Base-by-base conservation (phyloP, 2,797 vertebrate species). In the Macropus fuliginosus region DNA sequence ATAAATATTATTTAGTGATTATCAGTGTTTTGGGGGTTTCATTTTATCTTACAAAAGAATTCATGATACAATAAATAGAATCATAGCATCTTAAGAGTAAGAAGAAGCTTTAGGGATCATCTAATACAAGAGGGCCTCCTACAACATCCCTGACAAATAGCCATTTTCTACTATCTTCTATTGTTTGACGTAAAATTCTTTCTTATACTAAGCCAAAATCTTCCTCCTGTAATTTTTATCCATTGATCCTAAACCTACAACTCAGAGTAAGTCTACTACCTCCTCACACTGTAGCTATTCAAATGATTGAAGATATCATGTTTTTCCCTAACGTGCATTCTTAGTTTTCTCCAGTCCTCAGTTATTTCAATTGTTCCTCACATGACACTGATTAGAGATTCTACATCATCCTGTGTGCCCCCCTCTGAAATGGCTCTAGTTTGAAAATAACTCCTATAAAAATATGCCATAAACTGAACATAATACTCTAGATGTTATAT, bases 171-270 rank as follows among this genome's bases (percentile, higher is more conserved):
- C 3, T 8, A 4, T 90, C 93, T 59, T 40, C 57, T 31, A 56
- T 31, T 93, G n/a, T 13, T 91, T n/a, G 34, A 54, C 55, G 34
- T 66, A 56, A 95, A 54, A 6, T 13, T 96, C 55, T 96, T 91
- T 16, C n/a, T 93, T 94, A 55, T 52, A 29, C 55, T 9, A 24
- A 87, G 90, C 29, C 91, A 66, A 56, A 96, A 91, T 94, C 93
- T 94, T 10, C 10, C 4, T 5, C 54, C 18, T 11, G 89, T 28
- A 28, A 55, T 55, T 92, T 92, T 66, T 59, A 56, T 87, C 54
- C 55, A 31, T 28, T 90, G 56, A 24, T 27, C 4, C 50, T 94
- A 81, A 24, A 29, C n/a, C 34, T 92, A 18, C 24, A 91, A 91
- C 56, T 28, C 24, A 59, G 54, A 52, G 54, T 56, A 94, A 93